These are phyloP conservation scores for Onychorhynchus coronatus DNA, from an alignment of 2,113 vertebrate genomes.

Conservation along the genomic window DNA sequence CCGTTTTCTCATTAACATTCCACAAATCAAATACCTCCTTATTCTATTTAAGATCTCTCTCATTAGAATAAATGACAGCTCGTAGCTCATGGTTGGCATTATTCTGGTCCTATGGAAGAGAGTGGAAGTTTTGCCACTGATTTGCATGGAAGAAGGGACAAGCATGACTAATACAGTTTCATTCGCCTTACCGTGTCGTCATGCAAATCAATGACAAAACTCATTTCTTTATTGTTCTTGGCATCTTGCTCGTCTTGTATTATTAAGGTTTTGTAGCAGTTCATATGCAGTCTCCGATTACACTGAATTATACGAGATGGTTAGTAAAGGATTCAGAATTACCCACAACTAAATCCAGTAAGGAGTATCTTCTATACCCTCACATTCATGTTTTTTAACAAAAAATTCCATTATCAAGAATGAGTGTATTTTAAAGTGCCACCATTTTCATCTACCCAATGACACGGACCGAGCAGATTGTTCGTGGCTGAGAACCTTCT, in stretches of 20 bases:
- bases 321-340: not conserved
- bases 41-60: conserved; percentile 30
- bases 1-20: conserved; percentile 33
- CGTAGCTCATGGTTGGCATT: conserved; percentile 45
- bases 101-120: not conserved
- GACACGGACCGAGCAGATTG: not conserved
- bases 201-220: conserved; percentile 24
- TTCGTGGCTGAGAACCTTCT: conserved; percentile 14
- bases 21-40: conserved; percentile 31
- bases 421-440: not conserved
- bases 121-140: conserved; percentile 7
- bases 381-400: not conserved
- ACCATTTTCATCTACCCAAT: conserved; percentile 48
- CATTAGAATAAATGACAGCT: conserved; percentile 63
- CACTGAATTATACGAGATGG: not conserved
- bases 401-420: not conserved
- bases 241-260: not conserved
- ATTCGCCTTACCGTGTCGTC: not conserved
- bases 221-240: not conserved
- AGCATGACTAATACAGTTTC: not conserved
- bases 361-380: not conserved
- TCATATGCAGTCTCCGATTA: not conserved
- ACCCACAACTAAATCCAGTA: not conserved
- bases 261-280: conserved; percentile 10
- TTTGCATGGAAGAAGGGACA: conserved; percentile 26